Evolutionary conservation across 2,888 invertebrate species (phyloP).

Genomic region (Ptilodon capucinus): DNA sequence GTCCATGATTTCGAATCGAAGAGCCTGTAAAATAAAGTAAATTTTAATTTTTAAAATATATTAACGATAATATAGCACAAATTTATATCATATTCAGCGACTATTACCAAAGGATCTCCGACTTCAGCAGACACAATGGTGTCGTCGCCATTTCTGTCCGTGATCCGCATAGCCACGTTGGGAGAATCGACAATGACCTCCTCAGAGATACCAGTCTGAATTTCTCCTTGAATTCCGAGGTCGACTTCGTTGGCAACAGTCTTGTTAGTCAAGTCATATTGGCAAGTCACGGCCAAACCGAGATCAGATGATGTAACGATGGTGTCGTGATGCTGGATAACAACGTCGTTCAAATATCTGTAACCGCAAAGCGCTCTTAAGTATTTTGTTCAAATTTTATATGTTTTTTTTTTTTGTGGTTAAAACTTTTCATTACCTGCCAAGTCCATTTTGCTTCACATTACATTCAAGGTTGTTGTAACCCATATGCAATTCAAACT

Average conservation of each 20-base stretch:
- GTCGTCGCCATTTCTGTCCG: conserved; percentile 91
- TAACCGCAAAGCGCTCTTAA: conserved; percentile 17
- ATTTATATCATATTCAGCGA: conserved; percentile 4
- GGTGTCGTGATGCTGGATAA: conserved; percentile 97
- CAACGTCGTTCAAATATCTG: conserved; percentile 93
- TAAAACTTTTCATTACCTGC: conserved; percentile 78
- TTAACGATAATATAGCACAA: conserved; percentile 1
- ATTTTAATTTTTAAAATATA: conserved; percentile 6
- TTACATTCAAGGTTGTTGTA: conserved; percentile 97
- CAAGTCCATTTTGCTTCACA: conserved; percentile 93
- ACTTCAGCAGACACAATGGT: conserved; percentile 94
- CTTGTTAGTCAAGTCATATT: conserved; percentile 96
- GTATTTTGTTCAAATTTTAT: not conserved
- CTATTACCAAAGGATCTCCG: conserved; percentile 90
- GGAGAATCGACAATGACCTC: conserved; percentile 97
- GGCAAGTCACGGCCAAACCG: conserved; percentile 95
- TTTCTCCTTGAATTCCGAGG: conserved; percentile 94
- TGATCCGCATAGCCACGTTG: conserved; percentile 96
- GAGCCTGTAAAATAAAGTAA: conserved; percentile 80
- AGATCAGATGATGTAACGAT: conserved; percentile 97
- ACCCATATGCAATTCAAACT: conserved; percentile 95
- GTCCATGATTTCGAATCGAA: conserved; percentile 96
- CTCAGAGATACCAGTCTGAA: conserved; percentile 92
- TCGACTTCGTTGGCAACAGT: conserved; percentile 96
- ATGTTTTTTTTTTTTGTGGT: not conserved